Percentiles rank a stretch among this genome's conserved stretches.
Conservation (phyloP, 2,113 vertebrate genomes). For the Semicossyphus pulcher region DNA sequence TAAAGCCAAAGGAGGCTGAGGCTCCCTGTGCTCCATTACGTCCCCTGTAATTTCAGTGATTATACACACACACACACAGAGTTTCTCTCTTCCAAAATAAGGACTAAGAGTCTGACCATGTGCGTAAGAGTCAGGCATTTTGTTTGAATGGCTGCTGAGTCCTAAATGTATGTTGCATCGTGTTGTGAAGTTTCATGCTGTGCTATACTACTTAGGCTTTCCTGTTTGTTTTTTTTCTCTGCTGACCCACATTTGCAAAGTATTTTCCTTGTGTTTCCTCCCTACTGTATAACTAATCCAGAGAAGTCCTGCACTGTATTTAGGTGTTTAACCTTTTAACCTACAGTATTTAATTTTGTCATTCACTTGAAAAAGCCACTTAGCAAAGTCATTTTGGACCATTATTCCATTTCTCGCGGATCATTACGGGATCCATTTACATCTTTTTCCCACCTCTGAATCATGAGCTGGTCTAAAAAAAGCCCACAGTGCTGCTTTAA, state of each 20-base stretch:
- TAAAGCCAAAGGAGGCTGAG: conserved; percentile 72
- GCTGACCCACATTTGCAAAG: conserved; percentile 33
- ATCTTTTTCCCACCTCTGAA: conserved; percentile 16
- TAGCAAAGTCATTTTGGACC: conserved; percentile 36
- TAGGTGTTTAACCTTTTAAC: conserved; percentile 38
- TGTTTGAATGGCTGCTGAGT: conserved; percentile 59
- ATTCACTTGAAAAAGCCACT: conserved; percentile 28
- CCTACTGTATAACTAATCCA: conserved; percentile 5
- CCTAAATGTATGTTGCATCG: conserved; percentile 54
- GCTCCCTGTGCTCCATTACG: conserved; percentile 74
- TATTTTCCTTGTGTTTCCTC: conserved; percentile 21
- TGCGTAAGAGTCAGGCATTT: conserved; percentile 61
- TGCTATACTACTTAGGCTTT: conserved; percentile 31
- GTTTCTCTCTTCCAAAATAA: conserved; percentile 72
- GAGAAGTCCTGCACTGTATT: not conserved
- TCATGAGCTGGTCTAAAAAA: conserved; percentile 22
- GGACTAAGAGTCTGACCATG: conserved; percentile 63
- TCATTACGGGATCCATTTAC: conserved; percentile 23
- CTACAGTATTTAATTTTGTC: conserved; percentile 25
- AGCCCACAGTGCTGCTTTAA: not conserved
- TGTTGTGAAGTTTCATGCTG: conserved; percentile 44
- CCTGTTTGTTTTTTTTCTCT: conserved; percentile 36
- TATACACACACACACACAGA: conserved; percentile 50
- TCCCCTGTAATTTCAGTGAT: conserved; percentile 83
- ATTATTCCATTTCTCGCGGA: conserved; percentile 18